Evolutionary conservation across 2,888 invertebrate species (phyloP), one percentile per base, ranked within the genome.

Genomic region (Synanthedon myopaeformis): DNA sequence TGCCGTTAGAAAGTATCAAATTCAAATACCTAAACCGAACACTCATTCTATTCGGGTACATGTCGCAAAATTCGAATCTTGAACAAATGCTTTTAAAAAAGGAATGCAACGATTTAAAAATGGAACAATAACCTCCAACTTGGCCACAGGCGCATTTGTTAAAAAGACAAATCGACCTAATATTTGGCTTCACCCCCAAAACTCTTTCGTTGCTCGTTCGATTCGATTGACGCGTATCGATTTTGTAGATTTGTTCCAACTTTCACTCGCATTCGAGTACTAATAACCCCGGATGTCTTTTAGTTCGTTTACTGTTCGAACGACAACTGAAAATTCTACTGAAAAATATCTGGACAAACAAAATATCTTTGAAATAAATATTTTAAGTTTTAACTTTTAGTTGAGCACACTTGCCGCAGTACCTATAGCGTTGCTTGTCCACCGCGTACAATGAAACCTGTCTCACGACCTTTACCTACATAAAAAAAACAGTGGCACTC

Each of bases 91-190:
- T 14, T 13, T 45, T 45, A 13, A 14, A 45, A 45, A 45, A 45
- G 13, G 45, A 45, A 45, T 45, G 14, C 0, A 13, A 13, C 67
- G 74, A 72, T 82, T 80, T 65, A 75, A 79, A 84, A 84, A 82
- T 78, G 76, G 82, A 82, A 84, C 82, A 79, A 74, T 79, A 78
- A 76, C 79, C 82, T 78, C 80, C 81, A 82, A 85, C 84, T 82
- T 82, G 85, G 85, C 85, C 85, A 85, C 74, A 82, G 83, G 74
- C 83, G 77, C 73, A 17, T 23, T 23, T 72, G 70, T 66, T 67
- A 81, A 83, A 84, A 83, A 84, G 79, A 82, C 71, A 69, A 76
- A 72, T 35, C 35, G 51, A 41, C 17, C 41, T 68, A 75, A 72
- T 76, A 76, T 79, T 78, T 55, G 57, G 19, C 51, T 70, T 70